Percentiles rank a stretch among this genome's conserved stretches.
Evolutionary conservation across 2,888 invertebrate genomes (phyloP).

Genomic region (Agelastica alni): DNA sequence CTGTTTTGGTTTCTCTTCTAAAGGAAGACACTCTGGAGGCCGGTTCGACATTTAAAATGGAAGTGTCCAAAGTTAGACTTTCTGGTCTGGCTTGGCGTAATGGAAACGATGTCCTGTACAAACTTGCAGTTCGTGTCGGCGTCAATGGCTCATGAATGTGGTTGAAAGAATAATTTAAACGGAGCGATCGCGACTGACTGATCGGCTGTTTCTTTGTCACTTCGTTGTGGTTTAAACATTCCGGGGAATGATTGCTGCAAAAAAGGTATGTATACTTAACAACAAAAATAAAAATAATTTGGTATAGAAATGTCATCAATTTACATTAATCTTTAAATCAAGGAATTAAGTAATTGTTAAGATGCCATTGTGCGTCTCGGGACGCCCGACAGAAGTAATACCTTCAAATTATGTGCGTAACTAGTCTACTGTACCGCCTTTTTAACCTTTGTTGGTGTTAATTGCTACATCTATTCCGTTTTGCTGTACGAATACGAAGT

Average conservation of each 20-base stretch:
- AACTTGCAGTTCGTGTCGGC: constrained; percentile 47
- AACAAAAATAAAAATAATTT: too few relatives aligned
- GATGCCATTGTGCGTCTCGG: too few relatives aligned
- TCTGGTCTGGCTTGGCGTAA: constrained; percentile 55
- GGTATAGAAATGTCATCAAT: too few relatives aligned
- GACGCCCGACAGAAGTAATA: too few relatives aligned
- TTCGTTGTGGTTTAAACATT: constrained; percentile 37
- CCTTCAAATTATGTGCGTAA: too few relatives aligned
- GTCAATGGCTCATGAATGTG: constrained; percentile 44
- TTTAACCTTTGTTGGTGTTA: too few relatives aligned
- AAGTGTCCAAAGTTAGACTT: constrained; percentile 61
- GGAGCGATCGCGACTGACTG: constrained; percentile 45
- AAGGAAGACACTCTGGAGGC: constrained; percentile 67
- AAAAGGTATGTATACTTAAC: too few relatives aligned
- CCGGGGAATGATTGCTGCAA: constrained; percentile 43
- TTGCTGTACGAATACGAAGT: too few relatives aligned
- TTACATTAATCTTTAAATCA: too few relatives aligned
- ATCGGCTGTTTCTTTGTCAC: constrained; percentile 38
- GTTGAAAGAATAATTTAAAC: constrained; percentile 51
- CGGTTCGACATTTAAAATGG: constrained; percentile 60
- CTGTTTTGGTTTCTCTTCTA: constrained; percentile 83
- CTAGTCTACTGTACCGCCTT: too few relatives aligned
- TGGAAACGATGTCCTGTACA: constrained; percentile 44
- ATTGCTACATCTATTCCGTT: too few relatives aligned
- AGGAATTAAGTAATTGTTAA: too few relatives aligned